phyloP scores from a whole-genome alignment of 2,888 invertebrate genomes.

The Eupithecia dodoneata region DNA sequence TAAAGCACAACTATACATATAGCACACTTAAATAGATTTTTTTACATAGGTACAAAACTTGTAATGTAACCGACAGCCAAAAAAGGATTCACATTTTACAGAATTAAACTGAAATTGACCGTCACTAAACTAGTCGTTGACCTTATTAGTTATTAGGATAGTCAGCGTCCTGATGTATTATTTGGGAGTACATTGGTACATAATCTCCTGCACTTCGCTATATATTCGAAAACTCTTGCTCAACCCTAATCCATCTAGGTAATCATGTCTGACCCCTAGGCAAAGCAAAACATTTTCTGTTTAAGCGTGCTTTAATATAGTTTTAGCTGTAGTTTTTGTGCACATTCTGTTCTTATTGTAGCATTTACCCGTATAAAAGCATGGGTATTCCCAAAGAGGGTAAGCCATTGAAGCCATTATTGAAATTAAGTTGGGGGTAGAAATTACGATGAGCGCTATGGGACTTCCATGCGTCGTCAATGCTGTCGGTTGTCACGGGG shows the following conservation, averaged over 20 bases:
- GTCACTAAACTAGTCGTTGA: too few species aligned
- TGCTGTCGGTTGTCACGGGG: slow-evolving; percentile 11
- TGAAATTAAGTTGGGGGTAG: slow-evolving; percentile 20
- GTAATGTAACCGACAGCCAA: too few species aligned
- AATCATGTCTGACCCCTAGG: background rate
- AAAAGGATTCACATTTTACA: too few species aligned
- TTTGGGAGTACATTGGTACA: too few species aligned
- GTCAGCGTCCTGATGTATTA: too few species aligned
- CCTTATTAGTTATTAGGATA: too few species aligned
- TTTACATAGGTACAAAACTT: too few species aligned
- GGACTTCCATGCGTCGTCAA: slow-evolving; percentile 18
- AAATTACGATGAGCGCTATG: slow-evolving; percentile 13
- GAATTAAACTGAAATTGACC: too few species aligned
- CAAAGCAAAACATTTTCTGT: background rate
- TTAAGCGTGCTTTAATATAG: background rate
- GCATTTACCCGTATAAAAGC: background rate
- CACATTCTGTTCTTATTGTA: background rate
- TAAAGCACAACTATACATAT: too few species aligned
- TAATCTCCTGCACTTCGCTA: too few species aligned
- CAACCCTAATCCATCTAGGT: background rate
- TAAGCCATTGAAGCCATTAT: slow-evolving; percentile 20
- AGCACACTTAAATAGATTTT: too few species aligned
- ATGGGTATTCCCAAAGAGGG: slow-evolving; percentile 18
- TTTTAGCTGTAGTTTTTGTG: background rate
- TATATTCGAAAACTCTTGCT: background rate